phyloP scores from a whole-genome alignment of 2,888 invertebrate species.

The Andricus curvator region DNA sequence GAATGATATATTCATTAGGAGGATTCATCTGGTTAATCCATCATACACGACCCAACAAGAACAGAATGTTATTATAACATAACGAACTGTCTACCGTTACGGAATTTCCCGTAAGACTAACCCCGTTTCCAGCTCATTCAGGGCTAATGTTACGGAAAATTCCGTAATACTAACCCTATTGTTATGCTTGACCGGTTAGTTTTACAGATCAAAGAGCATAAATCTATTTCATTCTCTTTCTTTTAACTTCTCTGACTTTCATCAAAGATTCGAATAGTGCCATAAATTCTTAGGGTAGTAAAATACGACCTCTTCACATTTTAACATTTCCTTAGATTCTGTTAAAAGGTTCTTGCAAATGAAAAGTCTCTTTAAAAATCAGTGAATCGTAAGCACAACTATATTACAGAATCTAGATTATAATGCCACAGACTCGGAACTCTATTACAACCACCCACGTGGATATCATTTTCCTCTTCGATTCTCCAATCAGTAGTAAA shows the following conservation, averaged over 20 bases:
- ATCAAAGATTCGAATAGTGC: neutral
- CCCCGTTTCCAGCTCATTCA: too few relatives aligned
- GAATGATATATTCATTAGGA: slow-evolving; percentile 8
- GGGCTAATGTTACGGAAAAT: too few relatives aligned
- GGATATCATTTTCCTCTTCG: slow-evolving; percentile 13
- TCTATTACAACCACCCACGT: neutral
- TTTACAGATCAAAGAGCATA: neutral
- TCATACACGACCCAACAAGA: neutral
- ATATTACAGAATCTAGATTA: neutral
- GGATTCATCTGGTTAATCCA: slow-evolving; percentile 7
- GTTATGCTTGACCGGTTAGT: too few relatives aligned
- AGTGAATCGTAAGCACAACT: slow-evolving; percentile 9
- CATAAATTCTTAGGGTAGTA: neutral
- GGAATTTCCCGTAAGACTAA: too few relatives aligned
- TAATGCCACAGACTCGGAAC: neutral
- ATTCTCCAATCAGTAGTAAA: slow-evolving; percentile 12
- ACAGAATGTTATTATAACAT: neutral
- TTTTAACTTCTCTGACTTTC: neutral
- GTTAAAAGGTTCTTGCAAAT: neutral
- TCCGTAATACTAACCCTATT: too few relatives aligned
- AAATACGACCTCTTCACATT: neutral
- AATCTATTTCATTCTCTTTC: neutral
- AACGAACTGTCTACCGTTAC: too few relatives aligned
- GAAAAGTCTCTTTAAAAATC: neutral
- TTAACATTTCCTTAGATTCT: neutral